A percentile compares a stretch with the other conserved stretches of the same genome.
phyloP scores from a whole-genome alignment of 2,888 invertebrate genomes.

The Colostygia pectinataria region DNA sequence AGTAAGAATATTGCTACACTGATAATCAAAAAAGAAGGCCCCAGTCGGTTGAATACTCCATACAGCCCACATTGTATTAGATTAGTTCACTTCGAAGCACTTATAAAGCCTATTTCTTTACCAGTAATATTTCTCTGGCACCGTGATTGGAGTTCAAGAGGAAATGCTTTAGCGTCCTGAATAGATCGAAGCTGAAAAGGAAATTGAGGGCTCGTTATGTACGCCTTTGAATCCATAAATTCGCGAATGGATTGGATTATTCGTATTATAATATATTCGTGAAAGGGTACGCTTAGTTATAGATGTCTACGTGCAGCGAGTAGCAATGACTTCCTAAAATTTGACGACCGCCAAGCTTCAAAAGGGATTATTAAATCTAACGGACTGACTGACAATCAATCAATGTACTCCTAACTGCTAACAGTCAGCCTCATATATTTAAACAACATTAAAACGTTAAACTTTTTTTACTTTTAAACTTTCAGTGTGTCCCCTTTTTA shows the following conservation, averaged over 20 bases:
- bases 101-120: slow-evolving; percentile 22
- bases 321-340: not conserved
- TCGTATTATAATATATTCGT: slow-evolving; percentile 29
- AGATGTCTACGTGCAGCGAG: slow-evolving; percentile 5
- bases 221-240: slow-evolving; percentile 67
- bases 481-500: too few relatives aligned
- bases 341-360: too few relatives aligned
- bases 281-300: slow-evolving; percentile 15
- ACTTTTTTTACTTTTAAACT: too few relatives aligned
- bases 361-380: too few relatives aligned
- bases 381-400: too few relatives aligned
- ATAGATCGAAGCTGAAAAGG: slow-evolving; percentile 73
- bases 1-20: too few relatives aligned
- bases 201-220: slow-evolving; percentile 77
- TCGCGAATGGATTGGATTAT: slow-evolving; percentile 53
- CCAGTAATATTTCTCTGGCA: slow-evolving; percentile 56
- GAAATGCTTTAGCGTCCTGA: slow-evolving; percentile 71
- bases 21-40: too few relatives aligned
- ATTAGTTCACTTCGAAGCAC: slow-evolving; percentile 4
- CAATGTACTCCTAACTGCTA: too few relatives aligned
- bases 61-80: not conserved
- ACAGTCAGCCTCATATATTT: too few relatives aligned
- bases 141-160: slow-evolving; percentile 64
- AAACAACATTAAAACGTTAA: too few relatives aligned
- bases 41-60: too few relatives aligned